Conservation (phyloP, 2,797 vertebrate genomes). For the Chiroxiphia lanceolata region DNA sequence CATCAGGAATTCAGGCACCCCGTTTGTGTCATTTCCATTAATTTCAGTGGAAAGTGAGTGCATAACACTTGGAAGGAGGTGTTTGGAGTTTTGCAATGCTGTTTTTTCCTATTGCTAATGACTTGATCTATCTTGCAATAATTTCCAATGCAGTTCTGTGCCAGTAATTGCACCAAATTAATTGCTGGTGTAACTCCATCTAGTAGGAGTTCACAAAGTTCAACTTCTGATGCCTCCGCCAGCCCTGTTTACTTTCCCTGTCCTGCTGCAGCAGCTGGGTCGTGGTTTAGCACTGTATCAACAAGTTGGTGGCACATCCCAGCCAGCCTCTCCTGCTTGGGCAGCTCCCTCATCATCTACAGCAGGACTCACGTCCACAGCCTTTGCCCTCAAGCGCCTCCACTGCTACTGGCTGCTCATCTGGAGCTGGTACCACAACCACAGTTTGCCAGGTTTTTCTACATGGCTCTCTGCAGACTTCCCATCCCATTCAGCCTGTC, state of each 20-base stretch:
- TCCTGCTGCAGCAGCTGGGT: neutral
- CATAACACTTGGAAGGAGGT: neutral
- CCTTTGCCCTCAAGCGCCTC: neutral
- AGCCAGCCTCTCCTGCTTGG: neutral
- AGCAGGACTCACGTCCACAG: neutral
- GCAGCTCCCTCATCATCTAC: neutral
- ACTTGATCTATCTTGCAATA: neutral
- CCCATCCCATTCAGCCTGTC: neutral
- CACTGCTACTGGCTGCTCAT: neutral
- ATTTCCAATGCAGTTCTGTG: neutral
- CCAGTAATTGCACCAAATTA: neutral
- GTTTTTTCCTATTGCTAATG: neutral
- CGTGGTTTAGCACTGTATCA: neutral
- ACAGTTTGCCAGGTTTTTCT: neutral
- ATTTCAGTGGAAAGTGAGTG: neutral
- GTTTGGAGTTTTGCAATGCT: neutral
- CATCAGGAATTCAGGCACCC: neutral
- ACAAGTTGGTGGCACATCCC: neutral
- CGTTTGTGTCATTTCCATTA: neutral
- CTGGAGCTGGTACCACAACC: neutral
- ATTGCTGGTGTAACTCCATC: neutral
- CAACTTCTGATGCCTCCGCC: neutral
- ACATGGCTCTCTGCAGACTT: rapidly evolving
- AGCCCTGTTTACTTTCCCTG: neutral
- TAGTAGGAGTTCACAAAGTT: neutral